Evolutionary conservation across 2,797 vertebrate species (phyloP), one percentile per base, ranked within the genome.

Genomic region (Epinephelus awoara): DNA sequence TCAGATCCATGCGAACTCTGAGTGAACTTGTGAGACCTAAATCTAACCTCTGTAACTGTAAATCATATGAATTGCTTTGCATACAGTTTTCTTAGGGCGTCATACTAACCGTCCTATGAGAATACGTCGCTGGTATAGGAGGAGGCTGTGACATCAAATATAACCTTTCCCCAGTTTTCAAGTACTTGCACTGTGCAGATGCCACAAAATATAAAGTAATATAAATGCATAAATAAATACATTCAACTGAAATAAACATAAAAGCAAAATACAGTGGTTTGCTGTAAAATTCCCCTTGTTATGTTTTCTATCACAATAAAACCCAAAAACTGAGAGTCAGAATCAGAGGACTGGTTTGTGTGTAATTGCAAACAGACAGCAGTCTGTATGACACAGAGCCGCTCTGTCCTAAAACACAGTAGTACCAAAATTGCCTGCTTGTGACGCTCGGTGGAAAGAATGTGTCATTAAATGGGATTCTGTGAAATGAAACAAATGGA

Each of bases 331-430:
- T 2, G 12, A 56, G 50, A 11, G 10, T 44, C 56, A 29, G 13
- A 23, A 17, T 50, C 34, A n/a, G 6, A 18, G 50, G 9, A 44
- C n/a, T 11, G 40, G 11, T 74, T 77, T 63, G 6, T 38, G 52
- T 63, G 46, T 72, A 55, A 78, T 54, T 67, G 12, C 64, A 52
- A 77, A 67, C 69, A 80, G 65, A 69, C 51, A 42, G 44, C 57
- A 17, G 69, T 10, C 42, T 50, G 56, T 42, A 12, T 15, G 49
- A 52, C 3, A 23, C 27, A 42, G 46, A 66, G 14, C 3, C n/a
- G 19, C 13, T 67, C 21, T 42, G 21, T 18, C 19, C 23, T 40
- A 5, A 57, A 58, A 52, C 3, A 50, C 47, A 3, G n/a, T 1
- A 6, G 29, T 2, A 38, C 57, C 46, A 38, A 55, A 69, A 47